Evolutionary conservation across 2,113 vertebrate species (phyloP).

Genomic region (Pseudorhombus dupliciocellatus): DNA sequence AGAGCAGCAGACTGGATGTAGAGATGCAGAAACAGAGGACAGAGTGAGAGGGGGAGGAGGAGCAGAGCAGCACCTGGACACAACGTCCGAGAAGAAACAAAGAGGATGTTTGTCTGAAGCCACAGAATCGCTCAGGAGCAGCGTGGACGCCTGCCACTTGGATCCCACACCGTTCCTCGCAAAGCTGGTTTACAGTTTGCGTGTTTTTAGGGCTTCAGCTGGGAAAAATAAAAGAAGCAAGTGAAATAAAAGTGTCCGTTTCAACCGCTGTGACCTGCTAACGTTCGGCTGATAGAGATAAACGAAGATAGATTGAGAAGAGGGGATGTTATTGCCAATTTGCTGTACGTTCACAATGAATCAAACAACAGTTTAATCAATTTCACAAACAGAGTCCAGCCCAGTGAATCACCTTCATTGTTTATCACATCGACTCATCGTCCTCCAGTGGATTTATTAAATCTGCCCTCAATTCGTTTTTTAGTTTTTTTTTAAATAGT

Average conservation of each 20-base stretch:
- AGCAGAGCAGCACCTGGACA: conserved; percentile 29
- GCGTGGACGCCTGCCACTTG: conserved; percentile 70
- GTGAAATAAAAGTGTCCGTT: conserved; percentile 1
- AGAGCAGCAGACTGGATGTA: conserved; percentile 20
- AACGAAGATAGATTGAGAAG: not conserved
- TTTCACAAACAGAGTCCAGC: not conserved
- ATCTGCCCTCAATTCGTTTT: not conserved
- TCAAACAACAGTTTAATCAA: no score
- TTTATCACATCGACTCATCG: no score
- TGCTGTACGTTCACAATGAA: no score
- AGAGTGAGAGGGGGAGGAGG: not conserved
- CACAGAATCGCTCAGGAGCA: conserved; percentile 76
- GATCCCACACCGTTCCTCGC: conserved; percentile 26
- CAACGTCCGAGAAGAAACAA: conserved; percentile 72
- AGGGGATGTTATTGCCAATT: not conserved
- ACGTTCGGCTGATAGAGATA: not conserved
- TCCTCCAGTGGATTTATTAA: not conserved
- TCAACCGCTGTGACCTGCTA: not conserved
- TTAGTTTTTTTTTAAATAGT: not conserved
- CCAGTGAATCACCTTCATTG: not conserved
- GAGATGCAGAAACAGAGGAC: not conserved
- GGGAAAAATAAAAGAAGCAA: not conserved
- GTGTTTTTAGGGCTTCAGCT: not conserved
- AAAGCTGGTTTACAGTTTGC: conserved; percentile 25
- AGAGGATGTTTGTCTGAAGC: conserved; percentile 62